Evolutionary conservation across 2,113 vertebrate genomes (phyloP).

Genomic region (Lucifuga dentata): DNA sequence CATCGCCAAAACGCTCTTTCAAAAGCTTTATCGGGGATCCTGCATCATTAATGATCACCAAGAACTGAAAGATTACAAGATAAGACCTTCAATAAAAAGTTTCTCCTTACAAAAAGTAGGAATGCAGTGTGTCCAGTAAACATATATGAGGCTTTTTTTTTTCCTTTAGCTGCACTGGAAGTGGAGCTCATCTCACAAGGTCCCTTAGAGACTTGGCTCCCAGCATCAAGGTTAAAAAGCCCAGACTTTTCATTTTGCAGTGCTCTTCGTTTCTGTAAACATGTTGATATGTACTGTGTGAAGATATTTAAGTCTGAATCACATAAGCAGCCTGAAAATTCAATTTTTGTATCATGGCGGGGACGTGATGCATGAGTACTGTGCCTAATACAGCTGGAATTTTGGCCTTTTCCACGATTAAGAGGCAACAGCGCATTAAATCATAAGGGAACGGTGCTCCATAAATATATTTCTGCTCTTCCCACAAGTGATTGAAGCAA

Average conservation of each 20-base stretch:
- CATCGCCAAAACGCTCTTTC: slow-evolving; percentile 51
- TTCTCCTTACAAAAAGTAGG: slow-evolving; percentile 75
- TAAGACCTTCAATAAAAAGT: slow-evolving; percentile 71
- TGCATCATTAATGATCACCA: slow-evolving; percentile 54
- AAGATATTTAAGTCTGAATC: slow-evolving; percentile 49
- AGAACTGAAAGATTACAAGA: slow-evolving; percentile 48
- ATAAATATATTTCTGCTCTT: slow-evolving; percentile 45
- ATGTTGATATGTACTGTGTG: slow-evolving; percentile 74
- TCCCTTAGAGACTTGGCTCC: slow-evolving; percentile 56
- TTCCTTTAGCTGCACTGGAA: slow-evolving; percentile 61
- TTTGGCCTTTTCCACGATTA: slow-evolving; percentile 46
- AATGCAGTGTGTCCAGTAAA: slow-evolving; percentile 80
- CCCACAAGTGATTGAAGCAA: slow-evolving; percentile 53
- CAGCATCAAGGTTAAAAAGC: slow-evolving; percentile 59
- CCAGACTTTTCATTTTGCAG: slow-evolving; percentile 61
- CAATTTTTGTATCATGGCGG: slow-evolving; percentile 45
- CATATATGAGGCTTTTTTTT: slow-evolving; percentile 62
- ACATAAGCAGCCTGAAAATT: slow-evolving; percentile 53
- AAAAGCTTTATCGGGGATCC: slow-evolving; percentile 50
- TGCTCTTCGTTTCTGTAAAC: slow-evolving; percentile 78
- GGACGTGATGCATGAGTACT: slow-evolving; percentile 27
- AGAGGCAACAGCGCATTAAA: slow-evolving; percentile 46
- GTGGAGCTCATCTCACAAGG: slow-evolving; percentile 45
- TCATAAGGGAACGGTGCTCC: slow-evolving; percentile 31
- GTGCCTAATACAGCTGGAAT: slow-evolving; percentile 37